phyloP scores from a whole-genome alignment of 1,140 invertebrate genomes.

The Polypedilum pembai region DNA sequence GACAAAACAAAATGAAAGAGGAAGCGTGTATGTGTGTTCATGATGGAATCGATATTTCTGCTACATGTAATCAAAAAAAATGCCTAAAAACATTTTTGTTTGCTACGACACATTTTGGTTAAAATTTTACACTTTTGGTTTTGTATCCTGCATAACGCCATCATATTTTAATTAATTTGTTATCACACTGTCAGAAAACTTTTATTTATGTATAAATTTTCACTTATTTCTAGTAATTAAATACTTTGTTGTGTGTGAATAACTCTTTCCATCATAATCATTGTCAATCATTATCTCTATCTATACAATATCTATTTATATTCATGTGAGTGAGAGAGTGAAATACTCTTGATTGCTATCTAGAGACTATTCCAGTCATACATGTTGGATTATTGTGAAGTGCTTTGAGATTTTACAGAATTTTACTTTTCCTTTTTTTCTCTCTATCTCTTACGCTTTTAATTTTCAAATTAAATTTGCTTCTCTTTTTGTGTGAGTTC shows the following conservation, averaged over 20 bases:
- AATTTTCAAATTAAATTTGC: not conserved
- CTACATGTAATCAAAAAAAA: not conserved
- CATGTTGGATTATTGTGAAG: not conserved
- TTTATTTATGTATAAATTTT: not conserved
- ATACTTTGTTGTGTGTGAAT: not conserved
- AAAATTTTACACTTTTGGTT: not conserved
- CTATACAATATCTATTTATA: not conserved
- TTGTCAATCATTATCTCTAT: not conserved
- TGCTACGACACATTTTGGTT: not conserved
- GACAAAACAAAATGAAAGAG: not conserved
- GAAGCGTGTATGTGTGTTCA: not conserved
- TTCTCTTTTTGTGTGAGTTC: not conserved
- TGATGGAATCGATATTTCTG: not conserved
- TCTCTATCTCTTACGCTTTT: no score
- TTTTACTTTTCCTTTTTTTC: not conserved
- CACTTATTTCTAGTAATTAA: slow-evolving; percentile 9
- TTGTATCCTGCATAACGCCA: not conserved
- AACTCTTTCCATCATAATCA: not conserved
- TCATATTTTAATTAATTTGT: not conserved
- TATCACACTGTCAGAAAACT: not conserved
- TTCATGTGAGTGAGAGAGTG: not conserved
- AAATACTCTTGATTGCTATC: slow-evolving; percentile 9
- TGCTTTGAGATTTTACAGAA: not conserved
- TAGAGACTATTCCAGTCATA: not conserved
- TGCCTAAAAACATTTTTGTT: not conserved